phyloP scores from a whole-genome alignment of 2,797 vertebrate genomes.

The Glyptemys insculpta region DNA sequence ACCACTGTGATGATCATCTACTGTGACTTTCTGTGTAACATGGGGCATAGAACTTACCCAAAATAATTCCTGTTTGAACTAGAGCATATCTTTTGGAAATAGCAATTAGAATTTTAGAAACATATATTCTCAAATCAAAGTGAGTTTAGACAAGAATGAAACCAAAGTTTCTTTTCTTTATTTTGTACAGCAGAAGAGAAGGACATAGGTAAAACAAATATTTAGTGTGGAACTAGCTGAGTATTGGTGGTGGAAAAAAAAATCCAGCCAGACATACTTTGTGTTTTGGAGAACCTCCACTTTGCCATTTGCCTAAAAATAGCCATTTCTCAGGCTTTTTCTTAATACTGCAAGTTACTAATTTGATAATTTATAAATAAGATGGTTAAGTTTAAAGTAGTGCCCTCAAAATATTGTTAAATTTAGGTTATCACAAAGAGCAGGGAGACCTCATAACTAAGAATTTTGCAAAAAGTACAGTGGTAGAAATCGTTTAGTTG shows the following conservation, averaged over 20 bases:
- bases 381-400: background rate
- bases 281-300: background rate
- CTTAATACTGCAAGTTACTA: background rate
- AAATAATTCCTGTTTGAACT: background rate
- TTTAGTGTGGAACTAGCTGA: background rate
- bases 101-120: background rate
- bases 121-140: background rate
- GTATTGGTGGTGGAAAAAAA: background rate
- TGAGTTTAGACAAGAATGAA: background rate
- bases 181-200: background rate
- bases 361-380: background rate
- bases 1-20: background rate
- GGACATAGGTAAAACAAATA: background rate
- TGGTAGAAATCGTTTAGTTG: background rate
- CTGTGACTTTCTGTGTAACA: background rate
- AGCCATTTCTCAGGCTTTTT: background rate
- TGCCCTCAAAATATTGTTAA: background rate
- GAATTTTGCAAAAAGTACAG: rapidly evolving
- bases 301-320: background rate
- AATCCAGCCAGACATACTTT: background rate
- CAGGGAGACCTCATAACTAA: background rate
- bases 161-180: background rate
- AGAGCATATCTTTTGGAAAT: background rate
- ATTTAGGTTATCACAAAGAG: background rate
- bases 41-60: background rate